phyloP scores from a whole-genome alignment of 1,140 invertebrate species.

The Anastrepha ludens region DNA sequence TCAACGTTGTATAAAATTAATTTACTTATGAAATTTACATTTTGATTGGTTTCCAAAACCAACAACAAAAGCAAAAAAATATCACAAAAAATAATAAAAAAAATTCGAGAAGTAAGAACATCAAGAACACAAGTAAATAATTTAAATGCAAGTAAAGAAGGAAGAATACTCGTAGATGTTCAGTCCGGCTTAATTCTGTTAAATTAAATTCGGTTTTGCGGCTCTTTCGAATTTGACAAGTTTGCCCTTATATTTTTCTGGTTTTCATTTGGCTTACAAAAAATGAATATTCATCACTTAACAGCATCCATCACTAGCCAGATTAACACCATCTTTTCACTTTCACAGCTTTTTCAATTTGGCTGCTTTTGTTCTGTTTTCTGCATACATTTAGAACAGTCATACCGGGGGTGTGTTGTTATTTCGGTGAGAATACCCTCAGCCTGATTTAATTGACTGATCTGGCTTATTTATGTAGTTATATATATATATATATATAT shows the following conservation, averaged over 20 bases:
- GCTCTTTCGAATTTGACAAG: slow-evolving; percentile 27
- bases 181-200: neutral
- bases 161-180: neutral
- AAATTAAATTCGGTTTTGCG: neutral
- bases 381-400: slow-evolving; percentile 41
- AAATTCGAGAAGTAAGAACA: neutral
- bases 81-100: too few relatives aligned
- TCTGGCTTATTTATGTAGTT: neutral
- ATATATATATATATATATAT: too few relatives aligned
- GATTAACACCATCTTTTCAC: slow-evolving; percentile 27
- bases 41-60: slow-evolving; percentile 53
- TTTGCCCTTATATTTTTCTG: neutral
- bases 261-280: neutral
- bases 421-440: neutral
- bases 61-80: neutral
- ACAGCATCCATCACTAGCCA: slow-evolving; percentile 16
- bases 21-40: slow-evolving; percentile 53
- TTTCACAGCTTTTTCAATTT: slow-evolving; percentile 30
- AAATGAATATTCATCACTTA: slow-evolving; percentile 47
- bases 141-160: slow-evolving; percentile 41
- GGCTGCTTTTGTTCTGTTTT: neutral
- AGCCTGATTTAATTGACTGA: slow-evolving; percentile 12
- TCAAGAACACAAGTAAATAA: neutral
- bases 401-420: neutral
- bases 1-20: slow-evolving; percentile 51